Evolutionary conservation across 2,888 invertebrate species (phyloP).

Genomic region (Heliothis peltigera): DNA sequence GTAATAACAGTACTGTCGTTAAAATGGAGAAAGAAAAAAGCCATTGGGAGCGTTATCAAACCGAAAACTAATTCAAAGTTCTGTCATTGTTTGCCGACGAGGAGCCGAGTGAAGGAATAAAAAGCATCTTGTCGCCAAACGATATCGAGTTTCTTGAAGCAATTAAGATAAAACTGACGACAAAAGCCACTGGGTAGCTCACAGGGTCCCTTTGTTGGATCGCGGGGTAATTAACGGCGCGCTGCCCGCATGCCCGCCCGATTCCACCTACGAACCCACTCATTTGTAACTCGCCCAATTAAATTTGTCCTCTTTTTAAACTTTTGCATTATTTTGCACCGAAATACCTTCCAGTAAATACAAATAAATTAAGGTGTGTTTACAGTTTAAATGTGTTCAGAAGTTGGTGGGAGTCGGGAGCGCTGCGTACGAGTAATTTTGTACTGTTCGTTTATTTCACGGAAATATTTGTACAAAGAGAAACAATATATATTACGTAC

Average conservation of each 20-base stretch:
- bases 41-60: conserved; percentile 79
- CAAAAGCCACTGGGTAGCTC: conserved; percentile 79
- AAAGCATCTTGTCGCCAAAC: conserved; percentile 87
- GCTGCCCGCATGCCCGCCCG: conserved; percentile 71
- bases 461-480: conserved; percentile 2
- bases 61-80: conserved; percentile 87
- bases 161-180: conserved; percentile 88
- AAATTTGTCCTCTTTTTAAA: conserved; percentile 55
- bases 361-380: conserved; percentile 47
- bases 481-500: background rate
- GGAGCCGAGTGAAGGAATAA: conserved; percentile 80
- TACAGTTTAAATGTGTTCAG: conserved; percentile 49
- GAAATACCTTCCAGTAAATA: conserved; percentile 41
- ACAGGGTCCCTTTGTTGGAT: conserved; percentile 72
- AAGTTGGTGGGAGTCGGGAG: conserved; percentile 24
- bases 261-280: conserved; percentile 50
- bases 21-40: conserved; percentile 74
- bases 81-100: conserved; percentile 83
- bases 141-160: conserved; percentile 88
- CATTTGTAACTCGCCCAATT: conserved; percentile 53
- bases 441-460: conserved; percentile 13
- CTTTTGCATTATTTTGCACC: conserved; percentile 41
- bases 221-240: conserved; percentile 78
- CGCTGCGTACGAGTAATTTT: conserved; percentile 23
- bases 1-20: conserved; percentile 76